phyloP scores from a whole-genome alignment of 2,113 vertebrate species.

The Mus musculus region GRCm39 chr4:139220001-139220500 shows the following conservation, averaged over 20 bases:
- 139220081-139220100: rapidly evolving
- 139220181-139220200: background rate
- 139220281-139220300: background rate
- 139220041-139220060: rapidly evolving
- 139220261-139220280: background rate
- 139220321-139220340: background rate
- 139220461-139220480: background rate
- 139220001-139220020: too few species aligned
- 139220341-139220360: too few species aligned
- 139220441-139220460: rapidly evolving
- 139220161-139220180: background rate
- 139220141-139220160: background rate
- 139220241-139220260: background rate
- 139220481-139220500: background rate
- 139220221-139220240: background rate
- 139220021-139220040: background rate
- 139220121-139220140: background rate
- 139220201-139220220: too few species aligned
- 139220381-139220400: background rate
- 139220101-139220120: background rate
- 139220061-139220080: rapidly evolving
- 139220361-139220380: background rate
- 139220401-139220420: background rate
- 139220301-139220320: background rate
- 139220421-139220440: rapidly evolving